phyloP scores from a whole-genome alignment of 2,888 invertebrate species.

The Morinoia aosen region DNA sequence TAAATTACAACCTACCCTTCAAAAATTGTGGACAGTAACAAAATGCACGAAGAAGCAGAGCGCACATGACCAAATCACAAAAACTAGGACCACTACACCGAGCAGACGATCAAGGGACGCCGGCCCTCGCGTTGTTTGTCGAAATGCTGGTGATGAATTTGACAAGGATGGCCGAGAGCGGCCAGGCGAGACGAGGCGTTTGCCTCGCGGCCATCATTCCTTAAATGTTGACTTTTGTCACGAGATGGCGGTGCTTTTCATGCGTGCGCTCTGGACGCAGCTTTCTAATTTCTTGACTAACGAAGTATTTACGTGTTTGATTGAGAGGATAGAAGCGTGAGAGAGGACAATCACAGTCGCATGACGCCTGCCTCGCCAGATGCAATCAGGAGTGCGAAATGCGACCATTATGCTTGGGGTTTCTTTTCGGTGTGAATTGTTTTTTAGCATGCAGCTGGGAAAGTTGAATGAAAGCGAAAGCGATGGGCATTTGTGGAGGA shows the following conservation, averaged over 20 bases:
- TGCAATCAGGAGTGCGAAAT: not conserved
- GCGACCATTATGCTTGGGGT: not conserved
- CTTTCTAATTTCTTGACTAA: conserved; percentile 42
- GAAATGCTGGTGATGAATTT: not conserved
- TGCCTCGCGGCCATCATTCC: conserved; percentile 26
- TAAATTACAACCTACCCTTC: too few relatives aligned
- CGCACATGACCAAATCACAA: too few relatives aligned
- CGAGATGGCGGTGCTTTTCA: conserved; percentile 16
- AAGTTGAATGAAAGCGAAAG: not conserved
- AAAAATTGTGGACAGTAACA: too few relatives aligned
- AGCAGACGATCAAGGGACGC: not conserved
- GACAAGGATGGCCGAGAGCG: not conserved
- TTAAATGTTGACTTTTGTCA: conserved; percentile 40
- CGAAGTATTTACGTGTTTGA: conserved; percentile 19
- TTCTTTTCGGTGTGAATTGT: not conserved
- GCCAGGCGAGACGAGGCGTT: not conserved
- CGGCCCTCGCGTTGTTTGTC: not conserved
- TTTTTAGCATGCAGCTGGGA: not conserved
- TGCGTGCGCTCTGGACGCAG: not conserved
- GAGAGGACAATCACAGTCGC: not conserved
- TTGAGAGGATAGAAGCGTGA: not conserved
- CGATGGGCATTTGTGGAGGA: not conserved
- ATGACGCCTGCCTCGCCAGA: not conserved
- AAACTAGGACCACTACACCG: not conserved
- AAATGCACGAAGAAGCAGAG: too few relatives aligned